Evolutionary conservation across 2,113 vertebrate species (phyloP), one percentile per base, ranked within the genome.

Genomic region (Microtus pennsylvanicus): DNA sequence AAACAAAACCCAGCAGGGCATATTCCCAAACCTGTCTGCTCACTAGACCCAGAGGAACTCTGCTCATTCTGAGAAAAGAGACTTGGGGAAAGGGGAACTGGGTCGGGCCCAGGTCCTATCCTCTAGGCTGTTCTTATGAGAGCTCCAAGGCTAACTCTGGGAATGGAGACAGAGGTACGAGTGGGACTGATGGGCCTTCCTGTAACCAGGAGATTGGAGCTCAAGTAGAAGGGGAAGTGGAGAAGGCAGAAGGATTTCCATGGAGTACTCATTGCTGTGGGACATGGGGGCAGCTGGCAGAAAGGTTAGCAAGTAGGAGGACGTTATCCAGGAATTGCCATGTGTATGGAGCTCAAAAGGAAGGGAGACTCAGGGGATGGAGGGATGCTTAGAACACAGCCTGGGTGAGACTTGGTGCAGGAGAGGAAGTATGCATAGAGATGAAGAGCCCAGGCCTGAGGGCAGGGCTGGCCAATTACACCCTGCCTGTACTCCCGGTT

Each of bases 381-480:
- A 82, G 33, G 7, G 65, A 26, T 5, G 22, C 11, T 47, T 16
- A 16, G 24, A 35, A 11, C 2, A 13, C 6, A 28, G 1, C 2
- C 7, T 1, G 2, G 80, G 33, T 0, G 0, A 42, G 55, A 13
- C 52, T 1, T 19, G 11, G 78, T 33, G 4, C 22, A 22, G 42
- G 33, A 17, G 61, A 21, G 35, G 14, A 33, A 45, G 58, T 0
- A 0, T 5, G 0, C 33, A 1, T 21, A 0, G 1, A 33, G 74
- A 33, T 3, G 2, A 45, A 77, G 35, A 11, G 9, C 63, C 3
- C 1, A 4, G 42, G 1, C 13, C 30, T 24, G 35, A 3, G 30
- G 3, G 0, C 1, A 30, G 22, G 24, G 1, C 0, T 2, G 21
- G 86, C 61, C 17, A 10, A 1, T 42, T 0, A 0, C 1, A 14